Base-by-base conservation (phyloP, 2,888 invertebrate species). In the Athetis lepigone region DNA sequence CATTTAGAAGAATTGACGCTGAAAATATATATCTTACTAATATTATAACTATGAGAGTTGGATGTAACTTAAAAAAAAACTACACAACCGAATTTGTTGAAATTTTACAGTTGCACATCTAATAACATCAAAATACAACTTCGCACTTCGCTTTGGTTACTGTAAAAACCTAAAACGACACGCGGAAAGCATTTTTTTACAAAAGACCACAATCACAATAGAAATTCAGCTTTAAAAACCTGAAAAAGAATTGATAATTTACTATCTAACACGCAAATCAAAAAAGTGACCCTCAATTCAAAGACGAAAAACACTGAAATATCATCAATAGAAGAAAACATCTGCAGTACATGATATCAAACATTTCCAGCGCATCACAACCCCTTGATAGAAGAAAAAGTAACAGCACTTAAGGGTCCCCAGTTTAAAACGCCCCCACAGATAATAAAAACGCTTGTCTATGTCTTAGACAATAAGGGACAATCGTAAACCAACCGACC, bases 401-500 rank as follows among this genome's bases (percentile, higher is more conserved):
- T 88, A 88, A 90, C 90, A 91, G 85, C 92, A 89, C 91, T 92
- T 91, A 90, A 90, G 90, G 89, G 87, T 85, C 84, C 86, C 84
- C 89, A 85, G 84, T 92, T 91, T 92, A 92, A 93, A 92, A 86
- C 84, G 85, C 88, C 92, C 92, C 93, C 91, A 83, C 92, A 91
- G 94, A 92, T 91, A 92, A 94, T 93, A 94, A 94, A 94, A 94
- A 93, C 89, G 88, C 89, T 90, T 90, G 91, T 91, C 92, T 92
- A 85, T 90, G 87, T 90, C 87, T 88, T 91, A 93, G 93, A 94
- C 93, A 93, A 93, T 93, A 91, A 91, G 89, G 87, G 88, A 88
- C 85, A 83, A 86, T 87, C 87, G 89, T 92, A 90, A 89, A 88
- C 81, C 83, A 83, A 69, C 52, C 62, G 47, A 78, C 92, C 87